These are phyloP conservation scores for Adelges cooleyi DNA, from an alignment of 1,140 invertebrate species.

Conservation along the genomic window DNA sequence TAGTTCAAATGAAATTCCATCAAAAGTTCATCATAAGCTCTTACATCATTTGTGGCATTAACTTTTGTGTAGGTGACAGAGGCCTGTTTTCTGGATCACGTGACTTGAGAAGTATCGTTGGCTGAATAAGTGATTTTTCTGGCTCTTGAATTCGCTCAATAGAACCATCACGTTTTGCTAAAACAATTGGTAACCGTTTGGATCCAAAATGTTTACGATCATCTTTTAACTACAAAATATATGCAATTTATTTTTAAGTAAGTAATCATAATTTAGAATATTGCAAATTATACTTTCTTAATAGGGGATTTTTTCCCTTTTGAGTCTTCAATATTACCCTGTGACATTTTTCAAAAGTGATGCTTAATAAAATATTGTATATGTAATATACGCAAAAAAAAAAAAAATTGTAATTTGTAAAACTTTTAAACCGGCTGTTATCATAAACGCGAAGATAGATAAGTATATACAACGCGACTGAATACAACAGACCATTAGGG, in stretches of 20 bases:
- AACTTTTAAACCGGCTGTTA: no score
- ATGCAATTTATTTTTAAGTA: neutral
- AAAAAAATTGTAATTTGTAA: no score
- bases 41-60: slow-evolving; percentile 2
- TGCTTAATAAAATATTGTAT: no score
- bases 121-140: slow-evolving; percentile 34
- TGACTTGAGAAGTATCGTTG: slow-evolving; percentile 44
- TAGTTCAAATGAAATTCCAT: no score
- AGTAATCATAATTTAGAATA: neutral
- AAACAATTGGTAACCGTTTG: slow-evolving; percentile 31
- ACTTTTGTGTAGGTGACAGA: slow-evolving; percentile 39
- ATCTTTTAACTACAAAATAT: slow-evolving; percentile 30
- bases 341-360: neutral
- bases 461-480: no score
- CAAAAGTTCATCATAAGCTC: no score
- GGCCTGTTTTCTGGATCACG: slow-evolving; percentile 43
- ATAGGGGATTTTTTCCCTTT: slow-evolving; percentile 8
- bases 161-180: slow-evolving; percentile 31
- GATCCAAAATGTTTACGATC: slow-evolving; percentile 31
- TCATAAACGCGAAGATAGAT: no score
- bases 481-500: no score
- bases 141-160: slow-evolving; percentile 28
- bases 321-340: slow-evolving; percentile 2
- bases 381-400: no score
- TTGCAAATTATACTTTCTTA: slow-evolving; percentile 1